Base-by-base conservation (phyloP, 2,113 vertebrate genomes). In the Hyla sarda region DNA sequence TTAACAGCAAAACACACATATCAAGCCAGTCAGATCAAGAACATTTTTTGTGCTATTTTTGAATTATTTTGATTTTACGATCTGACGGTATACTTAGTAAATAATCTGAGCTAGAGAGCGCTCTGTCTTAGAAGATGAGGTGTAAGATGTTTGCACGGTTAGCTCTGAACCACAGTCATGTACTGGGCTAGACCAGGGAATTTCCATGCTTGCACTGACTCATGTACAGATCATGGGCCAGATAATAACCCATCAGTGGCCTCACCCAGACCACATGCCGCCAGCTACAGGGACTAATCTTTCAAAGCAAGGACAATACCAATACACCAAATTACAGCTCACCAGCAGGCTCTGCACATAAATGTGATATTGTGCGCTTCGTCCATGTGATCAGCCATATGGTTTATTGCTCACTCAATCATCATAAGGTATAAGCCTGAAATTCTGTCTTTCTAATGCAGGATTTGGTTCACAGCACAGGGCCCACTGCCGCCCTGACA, bases 211-310 rank as follows among this genome's bases (percentile, higher is more conserved):
- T 13, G 47, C 47, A 48, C 17, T 54, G 50, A 54, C 50, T 85
- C 75, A 85, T 69, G 41, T 23, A 50, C 74, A 28, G 37, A 82
- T 84, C 56, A 48, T 21, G 14, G 56, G 76, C 62, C 62, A 72
- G 76, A 80, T 80, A 78, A 78, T 65, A 62, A 41, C 41, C 50
- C 21, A 50, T 30, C 25, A 14, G 16, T 54, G 45, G 76, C 75
- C 30, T 86, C 84, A 58, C 76, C 62, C 76, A 72, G 28, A 86
- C 30, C 25, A 58, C 84, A 45, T 30, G 76, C 62, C 14, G 62
- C 75, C 75, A 78, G 23, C 28, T 17, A 10, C 34, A 62, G n/a
- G 1, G 71, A 32, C 23, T 58, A 60, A 34, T 37, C 21, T 28
- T 65, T 60, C 3, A 41, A 30, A 60, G 5, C 48, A 60, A 76